Conservation (phyloP, 2,888 invertebrate genomes). For the Prostheceraeus crozeri region DNA sequence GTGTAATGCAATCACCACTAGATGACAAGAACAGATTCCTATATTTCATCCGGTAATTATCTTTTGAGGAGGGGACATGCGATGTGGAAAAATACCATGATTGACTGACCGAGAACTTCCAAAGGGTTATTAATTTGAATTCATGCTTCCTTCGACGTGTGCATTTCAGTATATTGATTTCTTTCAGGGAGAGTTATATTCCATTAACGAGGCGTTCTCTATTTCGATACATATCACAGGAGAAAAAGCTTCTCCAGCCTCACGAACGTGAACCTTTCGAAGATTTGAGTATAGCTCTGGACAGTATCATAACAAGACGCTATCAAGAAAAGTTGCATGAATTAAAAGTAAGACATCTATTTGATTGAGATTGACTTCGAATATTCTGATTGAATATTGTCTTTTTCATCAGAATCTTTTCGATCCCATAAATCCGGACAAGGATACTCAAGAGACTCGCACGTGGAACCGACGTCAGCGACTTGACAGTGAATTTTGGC, state of each 20-base stretch:
- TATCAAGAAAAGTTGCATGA: slow-evolving; percentile 52
- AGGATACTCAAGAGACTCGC: slow-evolving; percentile 50
- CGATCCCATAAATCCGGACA: slow-evolving; percentile 56
- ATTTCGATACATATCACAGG: slow-evolving; percentile 47
- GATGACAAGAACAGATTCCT: too few relatives aligned
- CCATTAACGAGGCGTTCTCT: slow-evolving; percentile 51
- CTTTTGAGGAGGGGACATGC: too few relatives aligned
- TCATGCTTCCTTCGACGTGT: too few relatives aligned
- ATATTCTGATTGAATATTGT: slow-evolving; percentile 30
- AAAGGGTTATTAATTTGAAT: too few relatives aligned
- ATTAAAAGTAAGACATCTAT: slow-evolving; percentile 46
- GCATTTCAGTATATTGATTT: too few relatives aligned
- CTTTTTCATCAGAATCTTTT: slow-evolving; percentile 47
- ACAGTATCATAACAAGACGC: slow-evolving; percentile 50
- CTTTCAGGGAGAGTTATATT: slow-evolving; percentile 50
- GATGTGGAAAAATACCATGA: too few relatives aligned
- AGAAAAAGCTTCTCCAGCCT: slow-evolving; percentile 45
- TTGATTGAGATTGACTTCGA: not conserved
- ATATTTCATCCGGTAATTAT: too few relatives aligned
- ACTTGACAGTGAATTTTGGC: slow-evolving; percentile 54
- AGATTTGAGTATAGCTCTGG: slow-evolving; percentile 49
- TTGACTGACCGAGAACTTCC: too few relatives aligned
- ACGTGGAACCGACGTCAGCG: slow-evolving; percentile 47
- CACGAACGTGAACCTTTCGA: slow-evolving; percentile 47
- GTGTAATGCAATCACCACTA: too few relatives aligned